Conservation (phyloP, 2,113 vertebrate species). For the Aegotheles bennettii region DNA sequence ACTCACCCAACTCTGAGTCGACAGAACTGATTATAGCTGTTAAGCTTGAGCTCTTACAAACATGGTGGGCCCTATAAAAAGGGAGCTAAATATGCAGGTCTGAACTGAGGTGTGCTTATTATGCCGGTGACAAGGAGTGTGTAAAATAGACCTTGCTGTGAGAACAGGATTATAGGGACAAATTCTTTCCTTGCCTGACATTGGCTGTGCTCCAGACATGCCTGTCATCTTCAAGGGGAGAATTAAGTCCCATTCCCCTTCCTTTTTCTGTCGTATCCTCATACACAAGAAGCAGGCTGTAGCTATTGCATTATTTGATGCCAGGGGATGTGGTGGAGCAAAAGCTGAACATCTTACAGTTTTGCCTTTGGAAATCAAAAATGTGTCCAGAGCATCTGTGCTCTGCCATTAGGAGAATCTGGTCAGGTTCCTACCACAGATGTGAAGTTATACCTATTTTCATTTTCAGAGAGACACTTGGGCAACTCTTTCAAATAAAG, state of each 20-base stretch:
- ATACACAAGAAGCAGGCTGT: not conserved
- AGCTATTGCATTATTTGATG: not conserved
- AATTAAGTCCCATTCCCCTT: not conserved
- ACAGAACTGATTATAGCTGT: not conserved
- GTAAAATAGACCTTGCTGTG: not conserved
- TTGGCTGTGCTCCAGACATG: not conserved
- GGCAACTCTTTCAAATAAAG: not conserved
- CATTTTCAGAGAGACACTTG: not conserved
- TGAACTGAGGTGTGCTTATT: not conserved
- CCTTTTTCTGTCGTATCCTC: not conserved
- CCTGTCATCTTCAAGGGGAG: not conserved
- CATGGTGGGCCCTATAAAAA: rapidly evolving
- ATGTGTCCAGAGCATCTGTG: not conserved
- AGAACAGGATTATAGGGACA: not conserved
- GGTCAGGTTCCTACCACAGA: not conserved
- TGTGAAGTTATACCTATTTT: not conserved
- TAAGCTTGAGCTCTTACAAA: not conserved
- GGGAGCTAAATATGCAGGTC: not conserved
- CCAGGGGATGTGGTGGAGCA: not conserved
- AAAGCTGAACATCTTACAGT: not conserved
- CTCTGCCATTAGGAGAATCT: not conserved
- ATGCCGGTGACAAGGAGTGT: not conserved
- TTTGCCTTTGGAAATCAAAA: not conserved
- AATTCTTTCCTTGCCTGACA: not conserved
- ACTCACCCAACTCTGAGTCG: not conserved